Evolutionary conservation across 35 echinoderm and acorn worm genomes (phyloP).

Genomic region (Lytechinus pictus): DNA sequence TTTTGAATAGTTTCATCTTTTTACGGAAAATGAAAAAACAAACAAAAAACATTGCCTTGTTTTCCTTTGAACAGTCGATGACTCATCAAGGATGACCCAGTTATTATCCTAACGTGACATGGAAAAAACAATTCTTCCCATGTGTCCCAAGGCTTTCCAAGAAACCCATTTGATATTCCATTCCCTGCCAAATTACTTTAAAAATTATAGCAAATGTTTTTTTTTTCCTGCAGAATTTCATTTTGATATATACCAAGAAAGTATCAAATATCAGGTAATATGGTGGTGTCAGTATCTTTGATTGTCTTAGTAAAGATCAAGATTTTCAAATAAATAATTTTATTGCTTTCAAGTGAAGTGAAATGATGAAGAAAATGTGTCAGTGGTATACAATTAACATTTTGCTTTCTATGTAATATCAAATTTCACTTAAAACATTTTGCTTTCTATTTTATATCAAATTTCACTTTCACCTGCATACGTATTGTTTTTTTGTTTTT

Average conservation of each 20-base stretch:
- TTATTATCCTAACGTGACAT: background rate
- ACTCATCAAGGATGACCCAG: background rate
- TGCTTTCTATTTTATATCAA: too few species aligned
- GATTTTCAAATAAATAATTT: background rate
- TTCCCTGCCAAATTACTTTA: background rate
- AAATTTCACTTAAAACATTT: too few species aligned
- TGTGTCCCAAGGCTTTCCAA: background rate
- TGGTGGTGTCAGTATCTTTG: too few species aligned
- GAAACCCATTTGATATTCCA: background rate
- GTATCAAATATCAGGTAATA: too few species aligned
- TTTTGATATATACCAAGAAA: too few species aligned
- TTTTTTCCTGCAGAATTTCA: background rate
- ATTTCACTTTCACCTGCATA: too few species aligned
- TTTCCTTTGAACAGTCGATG: background rate
- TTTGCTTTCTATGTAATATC: too few species aligned
- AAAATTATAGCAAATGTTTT: background rate
- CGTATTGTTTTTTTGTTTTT: too few species aligned
- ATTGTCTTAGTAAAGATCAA: too few species aligned
- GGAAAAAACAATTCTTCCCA: slow-evolving; percentile 6
- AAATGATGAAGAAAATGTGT: background rate
- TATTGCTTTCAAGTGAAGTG: background rate
- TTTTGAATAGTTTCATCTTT: background rate
- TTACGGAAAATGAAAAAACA: background rate
- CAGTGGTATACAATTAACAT: background rate
- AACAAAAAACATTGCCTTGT: background rate